Conservation (phyloP, 2,888 invertebrate species). For the Drosophila formosana region DNA sequence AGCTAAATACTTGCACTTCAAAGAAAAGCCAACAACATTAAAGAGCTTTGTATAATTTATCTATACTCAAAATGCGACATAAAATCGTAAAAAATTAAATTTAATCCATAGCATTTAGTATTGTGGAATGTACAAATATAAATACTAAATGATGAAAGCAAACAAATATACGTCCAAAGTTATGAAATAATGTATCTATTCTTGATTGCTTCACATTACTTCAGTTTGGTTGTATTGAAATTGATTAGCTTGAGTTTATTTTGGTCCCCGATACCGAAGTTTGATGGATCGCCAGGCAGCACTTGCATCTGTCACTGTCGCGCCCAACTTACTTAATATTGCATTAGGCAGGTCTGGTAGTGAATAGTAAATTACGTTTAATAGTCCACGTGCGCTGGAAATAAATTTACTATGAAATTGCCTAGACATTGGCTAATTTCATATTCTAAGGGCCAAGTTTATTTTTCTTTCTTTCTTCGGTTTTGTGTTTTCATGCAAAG, state of each 20-base stretch:
- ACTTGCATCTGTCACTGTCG: constrained; percentile 9
- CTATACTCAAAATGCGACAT: background rate
- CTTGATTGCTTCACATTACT: background rate
- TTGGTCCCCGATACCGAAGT: background rate
- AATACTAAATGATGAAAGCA: background rate
- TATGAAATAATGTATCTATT: background rate
- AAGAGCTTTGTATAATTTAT: background rate
- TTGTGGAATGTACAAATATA: background rate
- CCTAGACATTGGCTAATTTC: constrained; percentile 19
- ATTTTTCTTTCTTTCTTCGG: constrained; percentile 2
- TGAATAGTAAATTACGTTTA: constrained; percentile 28
- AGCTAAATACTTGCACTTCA: background rate
- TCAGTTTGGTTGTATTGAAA: background rate
- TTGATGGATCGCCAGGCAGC: constrained; percentile 11
- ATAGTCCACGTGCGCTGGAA: constrained; percentile 18
- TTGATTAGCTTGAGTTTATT: constrained; percentile 9
- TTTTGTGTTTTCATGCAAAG: constrained; percentile 16
- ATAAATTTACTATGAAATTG: constrained; percentile 32
- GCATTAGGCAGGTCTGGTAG: constrained; percentile 1
- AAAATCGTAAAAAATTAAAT: background rate
- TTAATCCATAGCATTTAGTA: background rate
- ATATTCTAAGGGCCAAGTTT: constrained; percentile 28
- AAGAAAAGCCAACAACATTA: background rate
- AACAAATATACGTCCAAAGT: background rate
- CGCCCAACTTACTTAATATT: background rate